These are phyloP conservation scores for Tuta absoluta DNA, from an alignment of 2,888 invertebrate species.

Conservation along the genomic window DNA sequence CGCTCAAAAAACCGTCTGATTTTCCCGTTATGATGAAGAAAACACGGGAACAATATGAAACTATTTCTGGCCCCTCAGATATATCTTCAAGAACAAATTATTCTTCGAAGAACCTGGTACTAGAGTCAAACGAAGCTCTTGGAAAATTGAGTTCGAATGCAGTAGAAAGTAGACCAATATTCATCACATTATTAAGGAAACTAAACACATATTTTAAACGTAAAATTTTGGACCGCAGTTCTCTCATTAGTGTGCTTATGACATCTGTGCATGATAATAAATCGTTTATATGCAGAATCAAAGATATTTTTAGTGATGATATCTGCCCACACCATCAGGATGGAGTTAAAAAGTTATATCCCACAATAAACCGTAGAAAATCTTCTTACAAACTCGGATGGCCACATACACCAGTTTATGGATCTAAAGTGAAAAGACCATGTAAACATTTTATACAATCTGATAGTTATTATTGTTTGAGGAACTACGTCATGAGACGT, in stretches of 20 bases:
- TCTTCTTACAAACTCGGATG: constrained; percentile 61
- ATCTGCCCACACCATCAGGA: constrained; percentile 55
- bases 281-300: constrained; percentile 41
- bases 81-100: background rate
- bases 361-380: constrained; percentile 56
- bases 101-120: constrained; percentile 14
- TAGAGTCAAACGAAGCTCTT: constrained; percentile 41
- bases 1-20: constrained; percentile 47
- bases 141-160: constrained; percentile 12
- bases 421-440: background rate
- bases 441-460: constrained; percentile 52
- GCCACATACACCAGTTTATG: constrained; percentile 32
- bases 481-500: constrained; percentile 57
- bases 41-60: background rate
- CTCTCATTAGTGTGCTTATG: constrained; percentile 49
- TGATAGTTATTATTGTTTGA: constrained; percentile 67
- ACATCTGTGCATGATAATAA: constrained; percentile 35
- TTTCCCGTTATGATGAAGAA: background rate
- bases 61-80: background rate
- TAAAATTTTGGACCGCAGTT: constrained; percentile 57
- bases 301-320: constrained; percentile 51
- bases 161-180: constrained; percentile 42
- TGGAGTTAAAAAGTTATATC: constrained; percentile 55
- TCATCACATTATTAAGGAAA: constrained; percentile 41
- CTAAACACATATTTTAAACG: constrained; percentile 56